Evolutionary conservation across 1,140 invertebrate genomes (phyloP), one percentile per base, ranked within the genome.

Genomic region (Drosophila virilis): DNA sequence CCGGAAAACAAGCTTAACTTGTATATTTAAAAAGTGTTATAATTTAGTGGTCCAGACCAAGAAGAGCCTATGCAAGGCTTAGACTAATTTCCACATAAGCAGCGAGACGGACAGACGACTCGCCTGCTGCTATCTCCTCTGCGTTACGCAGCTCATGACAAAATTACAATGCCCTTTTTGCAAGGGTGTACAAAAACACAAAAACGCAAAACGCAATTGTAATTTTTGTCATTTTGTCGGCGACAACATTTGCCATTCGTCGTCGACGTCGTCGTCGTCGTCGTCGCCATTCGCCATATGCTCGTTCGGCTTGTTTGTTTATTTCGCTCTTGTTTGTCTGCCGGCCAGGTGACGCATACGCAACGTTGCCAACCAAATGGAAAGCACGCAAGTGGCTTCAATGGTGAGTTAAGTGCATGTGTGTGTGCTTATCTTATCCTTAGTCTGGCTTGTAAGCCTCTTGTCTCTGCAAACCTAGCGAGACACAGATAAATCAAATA

Each of bases 201-300:
- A 42, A 15, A n/a, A 86, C 65, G 77, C 80, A 48, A 77, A 85
- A 59, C 74, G 65, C 67, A 78, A 78, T 75, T 82, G 75, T 82
- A 86, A 85, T 85, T 82, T 85, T 86, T 79, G 66, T 67, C 60
- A 77, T 77, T 74, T 68, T 73, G 72, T 40, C 45, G 67, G 73
- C 67, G 50, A 51, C 60, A 55, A 35, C 45, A 43, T 55, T 59
- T 37, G 52, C 52, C 55, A 46, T 40, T 60, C 38, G 46, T 28
- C 22, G 22, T 28, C 22, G 22, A 0, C 22, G 22, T 22, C 22
- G 22, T 22, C 22, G 17, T 17, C 17, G 17, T 17, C 22, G 22
- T 22, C 72, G 46, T 57, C 55, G 51, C 45, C 51, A 46, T 66
- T 67, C 40, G 72, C 64, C 74, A 72, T 76, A 72, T 72, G 69